phyloP scores from a whole-genome alignment of 2,888 invertebrate species.

The Apodemia zela region DNA sequence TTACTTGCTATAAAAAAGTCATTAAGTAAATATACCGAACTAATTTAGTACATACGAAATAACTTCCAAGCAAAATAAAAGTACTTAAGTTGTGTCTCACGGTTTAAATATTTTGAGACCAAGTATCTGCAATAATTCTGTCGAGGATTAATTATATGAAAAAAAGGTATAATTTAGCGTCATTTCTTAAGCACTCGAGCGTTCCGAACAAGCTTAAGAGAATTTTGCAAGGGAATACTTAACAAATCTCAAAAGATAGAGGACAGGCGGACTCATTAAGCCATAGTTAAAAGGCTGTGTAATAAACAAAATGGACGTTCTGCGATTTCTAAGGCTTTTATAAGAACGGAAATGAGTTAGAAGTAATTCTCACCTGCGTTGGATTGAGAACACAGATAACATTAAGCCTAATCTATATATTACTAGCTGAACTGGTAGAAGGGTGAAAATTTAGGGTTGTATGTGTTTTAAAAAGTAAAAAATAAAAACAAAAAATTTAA shows the following conservation, averaged over 20 bases:
- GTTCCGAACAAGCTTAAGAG: slow-evolving; percentile 30
- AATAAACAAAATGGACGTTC: slow-evolving; percentile 24
- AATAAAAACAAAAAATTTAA: too few species aligned
- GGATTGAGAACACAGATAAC: slow-evolving; percentile 9
- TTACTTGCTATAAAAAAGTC: too few species aligned
- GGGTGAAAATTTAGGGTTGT: too few species aligned
- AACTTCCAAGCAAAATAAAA: too few species aligned
- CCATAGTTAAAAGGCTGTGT: slow-evolving; percentile 23
- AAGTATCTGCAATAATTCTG: not conserved
- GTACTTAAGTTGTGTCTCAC: too few species aligned
- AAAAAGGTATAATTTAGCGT: slow-evolving; percentile 4
- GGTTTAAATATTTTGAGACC: too few species aligned
- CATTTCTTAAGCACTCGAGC: slow-evolving; percentile 23
- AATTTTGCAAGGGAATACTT: slow-evolving; percentile 33
- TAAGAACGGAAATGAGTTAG: slow-evolving; percentile 22
- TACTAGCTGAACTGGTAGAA: too few species aligned
- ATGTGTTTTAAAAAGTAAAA: too few species aligned
- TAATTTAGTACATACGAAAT: too few species aligned
- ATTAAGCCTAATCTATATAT: too few species aligned
- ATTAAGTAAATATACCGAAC: too few species aligned
- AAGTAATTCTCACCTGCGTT: slow-evolving; percentile 26
- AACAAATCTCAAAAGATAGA: slow-evolving; percentile 34
- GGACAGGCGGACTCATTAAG: slow-evolving; percentile 29
- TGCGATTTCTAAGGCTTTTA: slow-evolving; percentile 17
- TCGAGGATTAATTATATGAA: not conserved